Base-by-base conservation (phyloP, 2,888 invertebrate genomes). In the Ametastegia equiseti region DNA sequence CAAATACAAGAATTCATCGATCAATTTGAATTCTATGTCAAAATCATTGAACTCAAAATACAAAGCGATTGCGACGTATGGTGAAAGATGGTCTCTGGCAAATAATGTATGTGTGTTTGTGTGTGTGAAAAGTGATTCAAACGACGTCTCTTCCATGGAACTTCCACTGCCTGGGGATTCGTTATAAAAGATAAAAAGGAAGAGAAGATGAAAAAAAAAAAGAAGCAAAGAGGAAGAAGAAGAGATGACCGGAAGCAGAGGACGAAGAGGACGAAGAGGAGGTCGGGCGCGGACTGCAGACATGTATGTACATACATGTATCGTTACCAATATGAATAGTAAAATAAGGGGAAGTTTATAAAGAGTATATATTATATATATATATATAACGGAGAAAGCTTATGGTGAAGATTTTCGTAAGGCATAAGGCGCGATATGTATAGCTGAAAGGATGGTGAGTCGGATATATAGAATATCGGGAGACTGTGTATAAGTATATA, bases 401-500 rank as follows among this genome's bases (percentile, higher is more conserved):
- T 60, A 30, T 27, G n/a, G 54, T 42, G 57, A 54, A 80, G 80
- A 50, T 67, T 50, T 60, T 67, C 65, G 67, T 80, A 80, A 63
- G 80, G 42, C 67, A 50, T 57, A 47, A 80, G 67, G 80, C 80
- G 67, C 80, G 47, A 63, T 67, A 60, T 67, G 80, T 63, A 80
- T n/a, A n/a, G n/a, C n/a, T n/a, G 63, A 65, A 63, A 67, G 47
- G 65, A 65, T 63, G 60, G 80, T 15, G 75, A 79, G 57, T 81
- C 45, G 71, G 47, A 83, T 71, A 67, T 79, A 82, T 50, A 80
- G 80, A 79, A 39, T 81, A 80, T 27, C 81, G 81, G n/a, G 50
- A 65, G 54, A 80, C 77, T 71, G 80, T n/a, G n/a, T 30, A 69
- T 75, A 60, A 63, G 82, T 71, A 83, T 87, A 88, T 88, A 89